Conservation (phyloP, 2,797 vertebrate species). For the Morus bassanus region DNA sequence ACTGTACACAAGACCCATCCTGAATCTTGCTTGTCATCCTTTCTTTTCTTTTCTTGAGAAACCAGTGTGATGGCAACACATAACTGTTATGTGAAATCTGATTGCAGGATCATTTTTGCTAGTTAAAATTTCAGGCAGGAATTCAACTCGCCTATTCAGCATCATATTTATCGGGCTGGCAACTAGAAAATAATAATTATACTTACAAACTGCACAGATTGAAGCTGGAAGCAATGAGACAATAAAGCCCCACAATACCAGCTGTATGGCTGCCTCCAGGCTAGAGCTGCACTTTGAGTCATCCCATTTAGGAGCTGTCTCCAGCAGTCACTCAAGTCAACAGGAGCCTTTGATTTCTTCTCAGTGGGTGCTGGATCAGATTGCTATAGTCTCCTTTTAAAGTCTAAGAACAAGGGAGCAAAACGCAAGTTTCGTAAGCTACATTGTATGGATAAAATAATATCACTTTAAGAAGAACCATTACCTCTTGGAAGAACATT, state of each 20-base stretch:
- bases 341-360: conserved; percentile 54
- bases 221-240: conserved; percentile 27
- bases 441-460: not conserved
- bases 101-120: not conserved
- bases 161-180: conserved; percentile 3
- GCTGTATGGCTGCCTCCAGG: conserved; percentile 43
- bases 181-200: conserved; percentile 48
- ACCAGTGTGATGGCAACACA: not conserved
- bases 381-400: conserved; percentile 4
- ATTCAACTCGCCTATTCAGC: not conserved
- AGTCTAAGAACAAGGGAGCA: conserved; percentile 16
- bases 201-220: not conserved
- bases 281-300: conserved; percentile 6
- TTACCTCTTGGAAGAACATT: not conserved
- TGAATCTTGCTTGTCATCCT: not conserved
- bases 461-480: conserved; percentile 7
- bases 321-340: conserved; percentile 38
- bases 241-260: conserved; percentile 9
- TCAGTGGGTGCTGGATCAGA: conserved; percentile 29
- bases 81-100: not conserved
- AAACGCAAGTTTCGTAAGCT: conserved; percentile 20
- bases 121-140: conserved; percentile 6
- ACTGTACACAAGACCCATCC: not conserved
- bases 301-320: conserved; percentile 28
- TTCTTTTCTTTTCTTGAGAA: not conserved